Percentiles rank a stretch among this genome's conserved stretches.
phyloP scores from a whole-genome alignment of 2,113 vertebrate species.

The Gila orcuttii region DNA sequence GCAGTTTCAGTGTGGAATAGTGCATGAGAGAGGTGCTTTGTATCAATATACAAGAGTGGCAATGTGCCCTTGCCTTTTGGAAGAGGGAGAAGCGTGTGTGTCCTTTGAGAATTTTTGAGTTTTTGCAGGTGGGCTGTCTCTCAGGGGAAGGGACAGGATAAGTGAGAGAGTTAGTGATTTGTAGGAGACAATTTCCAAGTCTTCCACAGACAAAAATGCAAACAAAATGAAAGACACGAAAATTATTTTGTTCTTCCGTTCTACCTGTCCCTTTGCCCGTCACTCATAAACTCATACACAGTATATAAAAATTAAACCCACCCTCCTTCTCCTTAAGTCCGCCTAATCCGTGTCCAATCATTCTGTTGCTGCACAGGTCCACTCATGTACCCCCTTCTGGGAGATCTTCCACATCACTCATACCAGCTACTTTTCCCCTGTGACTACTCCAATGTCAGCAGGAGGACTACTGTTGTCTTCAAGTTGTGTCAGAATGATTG shows the following conservation, averaged over 20 bases:
- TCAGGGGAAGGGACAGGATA: constrained; percentile 16
- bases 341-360: neutral
- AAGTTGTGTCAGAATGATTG: neutral
- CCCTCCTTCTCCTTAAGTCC: neutral
- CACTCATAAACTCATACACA: neutral
- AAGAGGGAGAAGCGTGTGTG: constrained; percentile 36
- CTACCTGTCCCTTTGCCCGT: no score
- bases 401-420: constrained; percentile 43
- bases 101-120: constrained; percentile 40
- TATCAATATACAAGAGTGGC: constrained; percentile 8
- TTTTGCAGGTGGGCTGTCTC: constrained; percentile 57
- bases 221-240: neutral
- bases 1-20: neutral
- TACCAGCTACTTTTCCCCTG: neutral
- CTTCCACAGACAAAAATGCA: neutral
- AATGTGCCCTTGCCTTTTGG: constrained; percentile 20
- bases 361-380: constrained; percentile 27
- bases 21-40: constrained; percentile 20
- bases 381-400: constrained; percentile 21
- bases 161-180: constrained; percentile 16
- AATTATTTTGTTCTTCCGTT: no score
- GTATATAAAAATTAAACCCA: neutral
- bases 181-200: constrained; percentile 42
- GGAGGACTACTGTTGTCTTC: neutral
- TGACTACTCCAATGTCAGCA: constrained; percentile 5